These are phyloP conservation scores for Zosterops japonicus DNA, from an alignment of 2,113 vertebrate genomes.

Conservation along the genomic window DNA sequence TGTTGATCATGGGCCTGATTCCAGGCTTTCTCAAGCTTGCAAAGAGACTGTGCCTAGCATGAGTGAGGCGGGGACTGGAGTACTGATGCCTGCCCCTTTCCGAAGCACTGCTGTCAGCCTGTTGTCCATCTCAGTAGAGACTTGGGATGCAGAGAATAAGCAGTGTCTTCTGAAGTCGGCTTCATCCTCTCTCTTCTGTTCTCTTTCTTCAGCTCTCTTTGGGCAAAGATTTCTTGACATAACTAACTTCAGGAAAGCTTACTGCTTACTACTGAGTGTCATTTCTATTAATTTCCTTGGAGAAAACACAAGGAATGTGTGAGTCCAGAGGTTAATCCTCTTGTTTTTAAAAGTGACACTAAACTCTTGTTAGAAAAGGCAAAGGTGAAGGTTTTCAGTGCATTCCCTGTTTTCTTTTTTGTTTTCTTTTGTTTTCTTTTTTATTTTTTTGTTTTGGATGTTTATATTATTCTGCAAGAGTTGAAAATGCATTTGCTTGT, in stretches of 20 bases:
- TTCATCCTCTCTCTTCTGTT: not conserved
- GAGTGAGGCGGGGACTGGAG: not conserved
- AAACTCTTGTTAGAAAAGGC: not conserved
- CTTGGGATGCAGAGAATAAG: not conserved
- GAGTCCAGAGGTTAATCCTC: not conserved
- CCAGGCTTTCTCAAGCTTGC: not conserved
- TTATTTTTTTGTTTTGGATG: rapidly evolving
- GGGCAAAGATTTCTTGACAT: not conserved
- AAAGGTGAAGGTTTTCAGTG: not conserved
- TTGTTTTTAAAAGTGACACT: not conserved
- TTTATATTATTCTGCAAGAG: not conserved
- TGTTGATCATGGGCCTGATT: not conserved
- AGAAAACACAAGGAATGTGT: not conserved
- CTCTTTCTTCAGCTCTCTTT: not conserved
- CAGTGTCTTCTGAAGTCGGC: not conserved
- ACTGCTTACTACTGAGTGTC: not conserved
- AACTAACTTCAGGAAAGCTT: not conserved
- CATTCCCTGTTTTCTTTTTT: not conserved
- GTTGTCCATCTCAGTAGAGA: not conserved
- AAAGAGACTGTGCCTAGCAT: rapidly evolving
- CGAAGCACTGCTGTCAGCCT: not conserved
- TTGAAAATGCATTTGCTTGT: not conserved
- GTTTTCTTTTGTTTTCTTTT: too few species aligned
- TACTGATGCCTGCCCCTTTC: not conserved
- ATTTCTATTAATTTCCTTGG: not conserved